Conservation (phyloP, 2,113 vertebrate genomes). For the Pipa parva region DNA sequence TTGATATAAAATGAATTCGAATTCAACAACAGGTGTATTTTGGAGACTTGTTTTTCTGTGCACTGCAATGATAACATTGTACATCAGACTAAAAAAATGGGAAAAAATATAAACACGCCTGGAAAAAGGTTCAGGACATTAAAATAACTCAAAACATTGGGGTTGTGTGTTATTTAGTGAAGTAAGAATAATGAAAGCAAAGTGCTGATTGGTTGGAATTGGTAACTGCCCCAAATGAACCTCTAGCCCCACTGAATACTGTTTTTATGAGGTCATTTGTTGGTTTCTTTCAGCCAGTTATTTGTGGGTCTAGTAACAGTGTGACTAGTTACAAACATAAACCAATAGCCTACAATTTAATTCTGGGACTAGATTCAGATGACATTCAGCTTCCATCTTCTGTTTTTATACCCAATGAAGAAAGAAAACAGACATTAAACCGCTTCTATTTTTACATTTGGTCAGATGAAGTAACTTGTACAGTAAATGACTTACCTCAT, state of each 20-base stretch:
- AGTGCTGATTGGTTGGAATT: too few relatives aligned
- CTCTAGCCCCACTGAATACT: too few relatives aligned
- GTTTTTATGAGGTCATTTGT: neutral
- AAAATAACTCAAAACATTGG: too few relatives aligned
- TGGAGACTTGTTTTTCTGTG: too few relatives aligned
- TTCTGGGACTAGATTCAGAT: constrained; percentile 56
- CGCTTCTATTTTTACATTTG: constrained; percentile 64
- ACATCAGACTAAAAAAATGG: neutral
- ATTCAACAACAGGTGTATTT: too few relatives aligned
- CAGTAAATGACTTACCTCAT: neutral
- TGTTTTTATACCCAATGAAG: constrained; percentile 56
- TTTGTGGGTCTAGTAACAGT: neutral
- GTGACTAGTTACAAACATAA: constrained; percentile 27
- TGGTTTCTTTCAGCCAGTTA: neutral
- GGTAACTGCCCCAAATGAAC: too few relatives aligned
- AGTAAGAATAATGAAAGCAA: too few relatives aligned
- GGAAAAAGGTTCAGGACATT: too few relatives aligned
- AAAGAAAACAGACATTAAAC: constrained; percentile 45
- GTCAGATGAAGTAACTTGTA: constrained; percentile 22
- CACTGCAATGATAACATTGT: neutral
- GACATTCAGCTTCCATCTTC: constrained; percentile 51
- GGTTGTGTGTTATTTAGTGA: too few relatives aligned
- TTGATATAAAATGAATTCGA: neutral
- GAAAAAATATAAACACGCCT: too few relatives aligned
- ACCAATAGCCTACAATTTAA: constrained; percentile 47